phyloP scores from a whole-genome alignment of 2,888 invertebrate genomes.

The Neoitamus cyanurus region DNA sequence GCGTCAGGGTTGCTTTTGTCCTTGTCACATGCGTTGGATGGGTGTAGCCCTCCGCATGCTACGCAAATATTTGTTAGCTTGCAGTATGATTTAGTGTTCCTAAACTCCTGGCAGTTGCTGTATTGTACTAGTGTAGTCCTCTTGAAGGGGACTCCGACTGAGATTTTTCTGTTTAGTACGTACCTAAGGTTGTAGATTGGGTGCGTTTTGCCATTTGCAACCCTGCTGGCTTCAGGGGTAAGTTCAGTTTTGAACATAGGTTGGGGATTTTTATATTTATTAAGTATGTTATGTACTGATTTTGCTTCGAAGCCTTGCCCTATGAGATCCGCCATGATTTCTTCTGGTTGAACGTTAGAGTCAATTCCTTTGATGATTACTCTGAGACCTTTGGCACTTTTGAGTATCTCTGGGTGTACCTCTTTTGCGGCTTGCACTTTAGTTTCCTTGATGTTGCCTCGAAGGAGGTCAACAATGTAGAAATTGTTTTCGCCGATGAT shows the following conservation, averaged over 20 bases:
- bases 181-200: constrained; percentile 2
- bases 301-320: neutral
- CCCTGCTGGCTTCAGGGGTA: neutral
- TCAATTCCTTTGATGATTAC: neutral
- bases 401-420: neutral
- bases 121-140: neutral
- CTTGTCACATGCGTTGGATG: neutral
- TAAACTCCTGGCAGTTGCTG: too few relatives aligned
- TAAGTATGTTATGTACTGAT: neutral
- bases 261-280: neutral
- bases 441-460: constrained; percentile 8
- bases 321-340: neutral
- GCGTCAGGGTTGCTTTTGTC: neutral
- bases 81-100: too few relatives aligned
- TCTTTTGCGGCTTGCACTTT: neutral
- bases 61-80: too few relatives aligned
- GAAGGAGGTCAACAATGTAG: neutral
- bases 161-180: neutral
- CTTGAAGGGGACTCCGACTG: neutral
- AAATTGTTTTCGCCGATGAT: neutral
- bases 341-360: neutral
- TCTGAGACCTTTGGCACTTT: neutral
- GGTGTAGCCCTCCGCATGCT: neutral
- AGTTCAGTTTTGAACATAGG: constrained; percentile 10
- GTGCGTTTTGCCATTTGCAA: neutral